Conservation (phyloP, 2,113 vertebrate genomes). For the Arvicanthis niloticus region DNA sequence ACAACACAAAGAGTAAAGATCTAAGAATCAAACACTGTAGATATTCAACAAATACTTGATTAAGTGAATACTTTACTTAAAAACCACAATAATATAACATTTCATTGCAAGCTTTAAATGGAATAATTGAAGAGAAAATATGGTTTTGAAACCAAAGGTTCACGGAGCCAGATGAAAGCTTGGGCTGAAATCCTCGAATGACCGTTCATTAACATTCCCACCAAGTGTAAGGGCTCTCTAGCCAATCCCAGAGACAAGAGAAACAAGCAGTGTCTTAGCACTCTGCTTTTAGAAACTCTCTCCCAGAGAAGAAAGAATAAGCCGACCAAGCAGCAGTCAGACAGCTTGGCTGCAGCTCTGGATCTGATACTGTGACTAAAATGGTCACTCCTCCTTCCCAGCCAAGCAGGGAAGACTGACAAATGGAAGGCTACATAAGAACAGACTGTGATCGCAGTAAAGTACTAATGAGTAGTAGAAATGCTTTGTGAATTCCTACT, state of each 20-base stretch:
- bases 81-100: background rate
- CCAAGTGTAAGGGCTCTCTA: background rate
- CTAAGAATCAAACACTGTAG: conserved; percentile 48
- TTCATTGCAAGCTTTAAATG: conserved; percentile 41
- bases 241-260: background rate
- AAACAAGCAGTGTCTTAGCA: background rate
- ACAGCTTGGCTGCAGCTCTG: background rate
- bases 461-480: background rate
- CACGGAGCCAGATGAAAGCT: background rate
- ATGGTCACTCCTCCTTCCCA: background rate
- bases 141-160: conserved; percentile 4
- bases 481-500: background rate
- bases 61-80: conserved; percentile 32
- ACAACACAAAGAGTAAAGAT: background rate
- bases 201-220: background rate
- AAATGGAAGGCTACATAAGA: background rate
- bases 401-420: background rate
- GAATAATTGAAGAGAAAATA: conserved; percentile 6
- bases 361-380: background rate
- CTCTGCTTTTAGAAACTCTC: conserved; percentile 24
- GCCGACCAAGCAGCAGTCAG: background rate
- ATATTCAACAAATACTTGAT: conserved; percentile 39
- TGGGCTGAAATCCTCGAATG: background rate
- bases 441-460: background rate
- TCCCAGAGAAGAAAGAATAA: background rate